These are phyloP conservation scores for Pollenia labialis DNA, from an alignment of 2,888 invertebrate genomes.

Conservation along the genomic window DNA sequence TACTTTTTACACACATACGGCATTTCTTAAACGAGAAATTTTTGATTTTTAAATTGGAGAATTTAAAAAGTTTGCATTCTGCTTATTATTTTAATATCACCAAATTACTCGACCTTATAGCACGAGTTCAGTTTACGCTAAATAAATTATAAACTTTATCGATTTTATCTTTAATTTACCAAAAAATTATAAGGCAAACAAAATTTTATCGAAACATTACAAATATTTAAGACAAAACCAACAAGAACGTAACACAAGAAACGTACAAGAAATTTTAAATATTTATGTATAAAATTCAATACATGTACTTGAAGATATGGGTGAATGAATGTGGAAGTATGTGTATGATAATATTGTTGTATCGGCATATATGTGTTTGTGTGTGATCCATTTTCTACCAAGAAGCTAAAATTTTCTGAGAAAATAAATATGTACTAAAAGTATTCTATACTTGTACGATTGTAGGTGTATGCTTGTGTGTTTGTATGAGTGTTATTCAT, in stretches of 20 bases:
- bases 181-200: slow-evolving; percentile 28
- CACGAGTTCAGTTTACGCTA: slow-evolving; percentile 1
- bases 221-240: slow-evolving; percentile 38
- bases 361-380: neutral
- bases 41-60: no score
- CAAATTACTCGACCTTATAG: neutral
- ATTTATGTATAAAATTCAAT: slow-evolving; percentile 43
- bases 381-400: slow-evolving; percentile 9
- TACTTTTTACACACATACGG: no score
- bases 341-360: neutral
- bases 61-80: no score
- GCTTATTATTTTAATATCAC: neutral
- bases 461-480: neutral
- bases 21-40: no score
- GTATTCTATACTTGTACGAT: neutral
- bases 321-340: neutral
- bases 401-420: slow-evolving; percentile 49
- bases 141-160: slow-evolving; percentile 25
- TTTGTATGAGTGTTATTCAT: slow-evolving; percentile 57
- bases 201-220: slow-evolving; percentile 20
- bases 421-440: neutral
- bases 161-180: slow-evolving; percentile 6
- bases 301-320: slow-evolving; percentile 7
- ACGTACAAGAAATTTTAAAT: slow-evolving; percentile 51
- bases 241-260: slow-evolving; percentile 1